Evolutionary conservation across 2,888 invertebrate genomes (phyloP), one percentile per base, ranked within the genome.

Genomic region (Caenorhabditis auriculariae): DNA sequence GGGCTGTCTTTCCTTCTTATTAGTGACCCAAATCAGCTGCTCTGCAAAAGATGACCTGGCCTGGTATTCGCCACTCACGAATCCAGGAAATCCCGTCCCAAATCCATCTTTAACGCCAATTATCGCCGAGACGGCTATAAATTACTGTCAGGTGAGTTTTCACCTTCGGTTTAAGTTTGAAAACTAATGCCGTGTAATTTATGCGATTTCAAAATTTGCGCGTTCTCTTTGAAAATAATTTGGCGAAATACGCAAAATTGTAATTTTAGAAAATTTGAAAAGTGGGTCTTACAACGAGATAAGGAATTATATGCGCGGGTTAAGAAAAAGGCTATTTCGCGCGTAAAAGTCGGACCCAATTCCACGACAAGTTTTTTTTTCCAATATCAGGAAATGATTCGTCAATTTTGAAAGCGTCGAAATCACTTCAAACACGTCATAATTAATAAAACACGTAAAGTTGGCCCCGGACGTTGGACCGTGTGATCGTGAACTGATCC

Each of bases 401-500:
- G n/a, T n/a, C n/a, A n/a, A n/a, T n/a, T n/a, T n/a, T n/a, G n/a
- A n/a, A n/a, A 32, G n/a, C 35, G 9, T 12, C 9, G 9, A 32
- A 32, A 9, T 12, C 9, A 32, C 9, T 9, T 12, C 35, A n/a
- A 32, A 12, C 9, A 32, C n/a, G 35, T 12, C 35, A 32, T 32
- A 12, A 12, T 12, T 12, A 12, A n/a, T 32, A 32, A 9, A 12
- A 32, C 9, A 32, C 35, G 35, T 71, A 52, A 55, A 77, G 74
- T 49, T 69, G 32, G 67, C 72, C 7, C 47, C 67, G 44, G 74
- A 74, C 45, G 52, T 56, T 27, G 79, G 79, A 17, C 71, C 68
- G 44, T 80, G 79, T 55, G 52, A 57, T n/a, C 63, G 67, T 48
- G 66, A 72, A 49, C 66, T 77, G 26, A 56, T 76, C 23, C 67